Base-by-base conservation (phyloP, 2,888 invertebrate species). In the Thecophora atra region DNA sequence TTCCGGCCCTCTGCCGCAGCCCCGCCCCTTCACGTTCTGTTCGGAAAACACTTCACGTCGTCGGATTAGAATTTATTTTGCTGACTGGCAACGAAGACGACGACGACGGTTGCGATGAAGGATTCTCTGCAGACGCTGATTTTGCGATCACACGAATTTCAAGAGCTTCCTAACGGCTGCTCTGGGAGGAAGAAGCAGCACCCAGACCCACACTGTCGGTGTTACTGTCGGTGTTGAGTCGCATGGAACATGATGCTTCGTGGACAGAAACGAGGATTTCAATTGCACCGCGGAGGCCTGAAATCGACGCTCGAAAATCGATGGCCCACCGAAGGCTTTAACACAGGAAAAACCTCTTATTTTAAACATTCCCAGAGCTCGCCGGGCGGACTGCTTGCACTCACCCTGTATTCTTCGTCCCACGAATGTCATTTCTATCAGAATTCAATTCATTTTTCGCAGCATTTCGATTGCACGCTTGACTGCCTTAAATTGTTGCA, bases 401-500 rank as follows among this genome's bases (percentile, higher is more conserved):
- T 51, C 66, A 21, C 67, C 56, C 67, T 54, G 56, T 67, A 42
- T 67, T 4, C 7, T 17, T 19, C 6, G 30, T 67, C 21, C 3
- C n/a, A 19, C 11, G n/a, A 47, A 47, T 26, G 28, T 47, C 69
- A 47, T 44, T 69, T 60, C 58, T 51, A 69, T 69, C 28, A 30
- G 28, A 69, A 69, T 60, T 69, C 60, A 58, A 69, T 69, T 69
- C 62, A 19, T 37, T 70, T 70, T 47, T 63, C 17, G 24, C 51
- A 13, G 63, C 6, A 63, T 70, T 70, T 70, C 70, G 63, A 70
- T 52, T 63, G 70, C 24, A 70, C 42, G 63, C 62, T 63, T 28
- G 47, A 44, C 28, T 69, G 47, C 58, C 28, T 69, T 8, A 17
- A 51, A 51, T 52, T 66, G 66, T 30, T 52, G n/a, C 30, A 37